Conservation (phyloP, 2,888 invertebrate species). For the Brachylomia viminalis region DNA sequence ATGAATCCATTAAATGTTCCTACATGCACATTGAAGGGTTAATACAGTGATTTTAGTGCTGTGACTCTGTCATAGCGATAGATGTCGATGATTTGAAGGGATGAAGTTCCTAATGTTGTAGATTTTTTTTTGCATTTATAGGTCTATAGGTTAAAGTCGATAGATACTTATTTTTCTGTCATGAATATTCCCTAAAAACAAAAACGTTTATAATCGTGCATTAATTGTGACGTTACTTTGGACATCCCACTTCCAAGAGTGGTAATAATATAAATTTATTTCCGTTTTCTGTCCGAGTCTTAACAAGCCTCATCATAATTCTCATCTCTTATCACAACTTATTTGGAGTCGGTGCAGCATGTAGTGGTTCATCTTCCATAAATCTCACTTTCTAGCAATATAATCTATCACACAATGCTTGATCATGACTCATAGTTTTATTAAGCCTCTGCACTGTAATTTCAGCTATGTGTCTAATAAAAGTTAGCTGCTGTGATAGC, state of each 20-base stretch:
- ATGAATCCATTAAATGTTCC: constrained; percentile 88
- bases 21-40: constrained; percentile 80
- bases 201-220: background rate
- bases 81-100: background rate
- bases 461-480: background rate
- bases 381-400: background rate
- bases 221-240: background rate
- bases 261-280: background rate
- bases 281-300: background rate
- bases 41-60: constrained; percentile 57
- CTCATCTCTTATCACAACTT: background rate
- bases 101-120: background rate
- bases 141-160: no score
- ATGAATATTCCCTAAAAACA: background rate
- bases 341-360: background rate
- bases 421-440: background rate
- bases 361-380: background rate
- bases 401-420: background rate
- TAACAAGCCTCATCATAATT: background rate
- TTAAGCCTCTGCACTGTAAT: background rate
- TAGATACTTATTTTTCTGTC: background rate
- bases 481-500: background rate
- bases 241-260: background rate
- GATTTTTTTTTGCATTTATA: background rate
- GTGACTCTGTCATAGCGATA: constrained; percentile 36